Evolutionary conservation across 2,113 vertebrate species (phyloP).

Genomic region (Notothenia coriiceps): DNA sequence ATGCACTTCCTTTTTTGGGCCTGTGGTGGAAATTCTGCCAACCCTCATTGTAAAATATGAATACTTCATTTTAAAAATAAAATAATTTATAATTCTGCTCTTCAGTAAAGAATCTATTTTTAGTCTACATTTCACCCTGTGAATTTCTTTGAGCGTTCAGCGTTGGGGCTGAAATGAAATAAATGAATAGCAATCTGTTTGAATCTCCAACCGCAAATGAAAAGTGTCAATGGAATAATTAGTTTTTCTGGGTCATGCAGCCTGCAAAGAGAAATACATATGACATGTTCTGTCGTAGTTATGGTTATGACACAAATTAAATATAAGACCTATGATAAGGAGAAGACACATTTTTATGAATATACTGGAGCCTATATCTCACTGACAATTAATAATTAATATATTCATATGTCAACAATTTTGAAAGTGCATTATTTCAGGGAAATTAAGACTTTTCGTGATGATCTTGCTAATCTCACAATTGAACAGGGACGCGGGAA

Average conservation of each 20-base stretch:
- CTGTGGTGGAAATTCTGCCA: not conserved
- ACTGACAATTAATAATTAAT: not conserved
- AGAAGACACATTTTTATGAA: not conserved
- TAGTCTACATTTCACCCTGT: slow-evolving; percentile 1
- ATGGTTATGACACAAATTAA: not conserved
- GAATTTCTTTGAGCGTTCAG: not conserved
- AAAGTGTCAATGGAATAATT: slow-evolving; percentile 27
- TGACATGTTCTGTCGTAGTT: not conserved
- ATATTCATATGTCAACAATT: not conserved
- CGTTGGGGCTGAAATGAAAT: slow-evolving; percentile 6
- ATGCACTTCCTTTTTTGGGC: not conserved
- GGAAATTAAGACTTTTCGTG: too few relatives aligned
- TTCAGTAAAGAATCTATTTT: slow-evolving; percentile 21
- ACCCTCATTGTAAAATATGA: not conserved
- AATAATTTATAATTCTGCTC: slow-evolving; percentile 3
- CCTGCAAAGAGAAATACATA: not conserved
- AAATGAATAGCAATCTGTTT: slow-evolving; percentile 18
- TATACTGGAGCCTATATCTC: not conserved
- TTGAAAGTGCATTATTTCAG: not conserved
- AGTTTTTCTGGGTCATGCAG: slow-evolving; percentile 14
- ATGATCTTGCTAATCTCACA: too few relatives aligned
- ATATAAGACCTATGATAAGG: not conserved
- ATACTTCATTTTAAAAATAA: slow-evolving; percentile 5
- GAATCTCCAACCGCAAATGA: slow-evolving; percentile 9
- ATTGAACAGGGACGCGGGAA: too few relatives aligned